Evolutionary conservation across 2,113 vertebrate species (phyloP).

Genomic region (Micromys minutus): DNA sequence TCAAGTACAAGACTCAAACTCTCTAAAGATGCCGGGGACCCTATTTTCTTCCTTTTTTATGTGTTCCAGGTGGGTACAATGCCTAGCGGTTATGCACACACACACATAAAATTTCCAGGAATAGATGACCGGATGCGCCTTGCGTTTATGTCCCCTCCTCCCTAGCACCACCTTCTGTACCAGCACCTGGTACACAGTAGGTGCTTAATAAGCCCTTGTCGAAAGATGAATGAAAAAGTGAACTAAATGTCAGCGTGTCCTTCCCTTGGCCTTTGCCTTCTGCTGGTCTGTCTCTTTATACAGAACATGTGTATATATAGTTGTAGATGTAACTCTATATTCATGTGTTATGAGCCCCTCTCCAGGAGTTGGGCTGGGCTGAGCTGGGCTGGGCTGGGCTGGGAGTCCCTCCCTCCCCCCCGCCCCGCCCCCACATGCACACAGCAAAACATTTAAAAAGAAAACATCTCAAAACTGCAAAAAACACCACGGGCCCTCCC

Average conservation of each 20-base stretch:
- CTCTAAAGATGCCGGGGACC: neutral
- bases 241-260: neutral
- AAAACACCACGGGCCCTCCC: conserved; percentile 73
- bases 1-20: neutral
- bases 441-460: conserved; percentile 76
- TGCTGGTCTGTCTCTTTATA: neutral
- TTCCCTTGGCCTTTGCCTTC: neutral
- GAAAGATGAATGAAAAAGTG: neutral
- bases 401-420: conserved; percentile 62
- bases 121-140: neutral
- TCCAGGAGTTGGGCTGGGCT: conserved; percentile 68
- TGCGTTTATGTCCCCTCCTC: neutral
- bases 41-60: neutral
- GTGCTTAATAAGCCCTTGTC: conserved; percentile 11
- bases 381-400: conserved; percentile 50
- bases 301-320: conserved; percentile 35
- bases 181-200: conserved; percentile 34
- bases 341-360: conserved; percentile 42
- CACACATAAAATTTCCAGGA: neutral
- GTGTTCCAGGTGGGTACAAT: neutral
- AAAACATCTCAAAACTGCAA: conserved; percentile 79
- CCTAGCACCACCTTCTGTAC: neutral
- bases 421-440: conserved; percentile 77
- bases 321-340: conserved; percentile 51
- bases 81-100: neutral